Conservation (phyloP, 2,797 vertebrate species). For the Acanthornis magna region DNA sequence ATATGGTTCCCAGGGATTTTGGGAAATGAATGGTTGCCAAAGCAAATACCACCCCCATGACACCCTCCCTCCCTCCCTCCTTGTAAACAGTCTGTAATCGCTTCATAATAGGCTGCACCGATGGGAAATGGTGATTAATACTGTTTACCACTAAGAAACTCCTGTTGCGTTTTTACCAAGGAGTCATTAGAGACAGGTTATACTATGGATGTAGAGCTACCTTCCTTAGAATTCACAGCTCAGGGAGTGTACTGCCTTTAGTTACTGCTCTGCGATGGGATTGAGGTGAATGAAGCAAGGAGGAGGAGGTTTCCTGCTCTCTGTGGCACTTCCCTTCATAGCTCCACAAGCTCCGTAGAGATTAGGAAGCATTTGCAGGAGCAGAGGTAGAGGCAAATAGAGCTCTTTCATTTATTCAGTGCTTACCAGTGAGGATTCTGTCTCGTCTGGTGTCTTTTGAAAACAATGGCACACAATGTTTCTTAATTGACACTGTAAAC, state of each 20-base stretch:
- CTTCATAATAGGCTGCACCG: slow-evolving; percentile 41
- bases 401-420: background rate
- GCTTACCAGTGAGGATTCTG: background rate
- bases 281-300: background rate
- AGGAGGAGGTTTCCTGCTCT: background rate
- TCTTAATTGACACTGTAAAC: background rate
- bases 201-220: background rate
- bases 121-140: slow-evolving; percentile 43
- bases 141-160: slow-evolving; percentile 37
- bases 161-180: background rate
- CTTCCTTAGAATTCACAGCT: background rate
- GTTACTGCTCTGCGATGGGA: background rate
- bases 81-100: slow-evolving; percentile 60
- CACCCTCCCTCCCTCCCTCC: background rate
- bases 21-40: slow-evolving; percentile 61
- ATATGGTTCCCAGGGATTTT: slow-evolving; percentile 54
- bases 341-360: background rate
- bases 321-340: background rate
- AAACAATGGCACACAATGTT: background rate
- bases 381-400: background rate
- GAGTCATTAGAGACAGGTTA: background rate
- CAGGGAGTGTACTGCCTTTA: background rate
- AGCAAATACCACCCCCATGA: slow-evolving; percentile 22
- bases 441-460: background rate
- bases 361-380: background rate